Conservation (phyloP, 2,113 vertebrate genomes). For the Oceanites oceanicus region DNA sequence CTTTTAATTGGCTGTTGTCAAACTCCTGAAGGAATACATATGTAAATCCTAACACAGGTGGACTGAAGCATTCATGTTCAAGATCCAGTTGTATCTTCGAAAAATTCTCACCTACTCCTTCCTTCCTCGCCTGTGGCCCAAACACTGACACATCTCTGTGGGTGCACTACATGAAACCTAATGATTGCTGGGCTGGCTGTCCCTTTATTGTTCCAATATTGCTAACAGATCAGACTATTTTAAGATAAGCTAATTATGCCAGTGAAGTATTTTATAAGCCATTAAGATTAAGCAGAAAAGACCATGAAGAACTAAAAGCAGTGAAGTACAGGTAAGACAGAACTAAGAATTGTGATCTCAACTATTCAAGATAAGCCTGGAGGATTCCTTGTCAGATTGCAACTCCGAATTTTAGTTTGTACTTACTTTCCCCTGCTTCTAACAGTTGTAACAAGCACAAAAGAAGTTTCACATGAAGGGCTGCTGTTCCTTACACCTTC, state of each 20-base stretch:
- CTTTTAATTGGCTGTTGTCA: not conserved
- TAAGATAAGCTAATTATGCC: constrained; percentile 46
- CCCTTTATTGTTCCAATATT: not conserved
- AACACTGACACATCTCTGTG: not conserved
- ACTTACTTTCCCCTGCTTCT: not conserved
- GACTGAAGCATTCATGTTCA: not conserved
- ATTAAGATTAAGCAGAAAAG: constrained; percentile 28
- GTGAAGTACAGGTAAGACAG: not conserved
- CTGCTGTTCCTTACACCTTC: not conserved
- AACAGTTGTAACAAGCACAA: not conserved
- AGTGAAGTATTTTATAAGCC: constrained; percentile 20
- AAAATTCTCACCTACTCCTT: not conserved
- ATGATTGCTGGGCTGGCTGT: not conserved
- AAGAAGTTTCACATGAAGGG: not conserved
- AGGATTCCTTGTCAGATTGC: not conserved
- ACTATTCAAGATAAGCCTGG: not conserved
- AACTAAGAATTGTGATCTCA: constrained; percentile 1
- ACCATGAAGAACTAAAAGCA: constrained; percentile 27
- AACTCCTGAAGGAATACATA: not conserved
- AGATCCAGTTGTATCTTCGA: accelerated
- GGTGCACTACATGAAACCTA: not conserved
- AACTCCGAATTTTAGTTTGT: not conserved
- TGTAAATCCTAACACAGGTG: not conserved
- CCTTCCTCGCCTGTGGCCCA: not conserved
- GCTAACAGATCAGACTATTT: constrained; percentile 40